Conservation (phyloP, 2,797 vertebrate genomes). For the Poecile montanus region DNA sequence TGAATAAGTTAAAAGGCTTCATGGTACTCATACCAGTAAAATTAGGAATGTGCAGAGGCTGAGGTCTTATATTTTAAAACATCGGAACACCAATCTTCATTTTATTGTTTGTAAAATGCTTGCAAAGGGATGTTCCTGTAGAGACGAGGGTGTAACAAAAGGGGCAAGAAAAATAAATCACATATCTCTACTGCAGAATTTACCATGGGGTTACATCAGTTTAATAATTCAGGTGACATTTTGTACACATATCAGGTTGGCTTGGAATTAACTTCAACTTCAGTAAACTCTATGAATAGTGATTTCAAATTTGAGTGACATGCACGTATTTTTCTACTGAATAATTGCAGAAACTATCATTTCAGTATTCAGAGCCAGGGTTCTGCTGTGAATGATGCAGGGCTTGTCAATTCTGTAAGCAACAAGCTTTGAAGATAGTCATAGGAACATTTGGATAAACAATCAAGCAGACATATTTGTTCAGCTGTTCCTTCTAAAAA, state of each 20-base stretch:
- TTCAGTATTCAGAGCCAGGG: background rate
- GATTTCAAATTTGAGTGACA: constrained; percentile 6
- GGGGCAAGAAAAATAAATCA: constrained; percentile 4
- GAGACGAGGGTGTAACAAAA: background rate
- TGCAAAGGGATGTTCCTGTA: background rate
- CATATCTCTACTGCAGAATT: background rate
- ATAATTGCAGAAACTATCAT: background rate
- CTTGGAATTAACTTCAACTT: constrained; percentile 10
- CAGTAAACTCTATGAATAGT: background rate
- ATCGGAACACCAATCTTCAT: background rate
- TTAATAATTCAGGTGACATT: constrained; percentile 20
- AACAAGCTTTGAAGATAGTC: background rate
- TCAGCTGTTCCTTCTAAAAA: constrained; percentile 12
- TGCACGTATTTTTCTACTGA: background rate
- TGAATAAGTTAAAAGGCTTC: constrained; percentile 16
- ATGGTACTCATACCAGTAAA: background rate
- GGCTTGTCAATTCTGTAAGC: constrained; percentile 23
- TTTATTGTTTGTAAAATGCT: background rate
- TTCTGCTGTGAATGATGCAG: background rate
- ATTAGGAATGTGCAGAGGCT: background rate
- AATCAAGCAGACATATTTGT: background rate
- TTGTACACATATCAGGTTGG: background rate
- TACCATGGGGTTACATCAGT: background rate
- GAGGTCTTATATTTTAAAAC: background rate
- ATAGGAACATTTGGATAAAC: constrained; percentile 33